Conservation (phyloP, 2,888 invertebrate genomes). For the Uloborus plumipes region DNA sequence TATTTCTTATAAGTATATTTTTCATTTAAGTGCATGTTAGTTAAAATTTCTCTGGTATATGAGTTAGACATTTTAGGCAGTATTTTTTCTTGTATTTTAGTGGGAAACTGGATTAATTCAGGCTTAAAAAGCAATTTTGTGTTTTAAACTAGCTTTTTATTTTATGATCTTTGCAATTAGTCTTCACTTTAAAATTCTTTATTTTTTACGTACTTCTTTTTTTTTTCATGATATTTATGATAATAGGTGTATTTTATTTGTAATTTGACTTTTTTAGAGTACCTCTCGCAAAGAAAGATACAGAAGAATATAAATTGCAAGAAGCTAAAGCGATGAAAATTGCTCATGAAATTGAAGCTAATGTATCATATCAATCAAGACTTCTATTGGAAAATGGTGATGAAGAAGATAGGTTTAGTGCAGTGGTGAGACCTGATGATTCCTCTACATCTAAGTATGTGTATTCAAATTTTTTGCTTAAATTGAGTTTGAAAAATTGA, state of each 20-base stretch:
- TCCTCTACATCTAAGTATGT: conserved; percentile 23
- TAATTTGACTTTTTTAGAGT: conserved; percentile 71
- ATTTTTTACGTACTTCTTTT: no score
- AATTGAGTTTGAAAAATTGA: not conserved
- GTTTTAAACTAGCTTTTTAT: no score
- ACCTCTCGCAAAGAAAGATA: conserved; percentile 86
- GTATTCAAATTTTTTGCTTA: not conserved
- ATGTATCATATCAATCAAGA: conserved; percentile 84
- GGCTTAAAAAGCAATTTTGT: no score
- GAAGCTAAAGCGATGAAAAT: conserved; percentile 90
- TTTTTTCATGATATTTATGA: not conserved
- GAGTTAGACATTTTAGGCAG: no score
- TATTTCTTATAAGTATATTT: no score
- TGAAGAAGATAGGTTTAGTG: conserved; percentile 87
- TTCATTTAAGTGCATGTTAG: no score
- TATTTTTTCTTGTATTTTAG: no score
- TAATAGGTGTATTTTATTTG: conserved; percentile 1
- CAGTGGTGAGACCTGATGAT: conserved; percentile 77
- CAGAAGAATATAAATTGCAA: conserved; percentile 86
- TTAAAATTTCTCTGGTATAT: no score
- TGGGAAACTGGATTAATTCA: no score
- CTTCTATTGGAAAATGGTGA: conserved; percentile 80
- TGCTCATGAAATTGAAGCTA: conserved; percentile 92
- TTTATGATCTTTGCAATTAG: no score
- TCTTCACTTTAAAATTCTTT: no score